These are phyloP conservation scores for Atta texana DNA, from an alignment of 1,140 invertebrate genomes.

Conservation along the genomic window DNA sequence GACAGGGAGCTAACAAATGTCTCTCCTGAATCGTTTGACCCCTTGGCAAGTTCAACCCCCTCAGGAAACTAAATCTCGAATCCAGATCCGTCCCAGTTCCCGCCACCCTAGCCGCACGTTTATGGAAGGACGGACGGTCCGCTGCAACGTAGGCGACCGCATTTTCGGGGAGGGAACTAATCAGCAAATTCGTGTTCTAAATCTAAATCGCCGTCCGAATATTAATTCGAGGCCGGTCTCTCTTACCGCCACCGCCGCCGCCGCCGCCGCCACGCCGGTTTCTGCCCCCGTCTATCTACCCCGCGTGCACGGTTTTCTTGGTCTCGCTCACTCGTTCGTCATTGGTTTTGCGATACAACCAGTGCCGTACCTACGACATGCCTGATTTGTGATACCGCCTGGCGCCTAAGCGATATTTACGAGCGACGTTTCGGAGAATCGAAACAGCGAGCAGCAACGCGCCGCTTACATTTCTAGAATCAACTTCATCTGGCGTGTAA, in stretches of 20 bases:
- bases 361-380: constrained; percentile 63
- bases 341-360: constrained; percentile 76
- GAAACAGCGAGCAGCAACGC: constrained; percentile 52
- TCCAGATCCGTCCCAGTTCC: constrained; percentile 25
- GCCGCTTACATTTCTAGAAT: constrained; percentile 32
- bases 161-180: constrained; percentile 75
- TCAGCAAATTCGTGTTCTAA: constrained; percentile 79
- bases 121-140: constrained; percentile 60
- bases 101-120: constrained; percentile 58
- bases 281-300: constrained; percentile 26
- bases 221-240: constrained; percentile 73
- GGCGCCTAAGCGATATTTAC: constrained; percentile 77
- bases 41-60: constrained; percentile 60
- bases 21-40: constrained; percentile 75
- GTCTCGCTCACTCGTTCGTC: constrained; percentile 60
- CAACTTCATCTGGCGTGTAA: constrained; percentile 55
- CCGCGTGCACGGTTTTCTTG: constrained; percentile 39
- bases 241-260: not conserved
- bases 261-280: constrained; percentile 20
- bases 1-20: constrained; percentile 72
- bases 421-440: constrained; percentile 72
- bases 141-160: constrained; percentile 66
- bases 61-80: constrained; percentile 72
- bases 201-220: constrained; percentile 79
- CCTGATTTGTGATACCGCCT: constrained; percentile 74